Base-by-base conservation (phyloP, 2,888 invertebrate species). In the Philereme transversata region DNA sequence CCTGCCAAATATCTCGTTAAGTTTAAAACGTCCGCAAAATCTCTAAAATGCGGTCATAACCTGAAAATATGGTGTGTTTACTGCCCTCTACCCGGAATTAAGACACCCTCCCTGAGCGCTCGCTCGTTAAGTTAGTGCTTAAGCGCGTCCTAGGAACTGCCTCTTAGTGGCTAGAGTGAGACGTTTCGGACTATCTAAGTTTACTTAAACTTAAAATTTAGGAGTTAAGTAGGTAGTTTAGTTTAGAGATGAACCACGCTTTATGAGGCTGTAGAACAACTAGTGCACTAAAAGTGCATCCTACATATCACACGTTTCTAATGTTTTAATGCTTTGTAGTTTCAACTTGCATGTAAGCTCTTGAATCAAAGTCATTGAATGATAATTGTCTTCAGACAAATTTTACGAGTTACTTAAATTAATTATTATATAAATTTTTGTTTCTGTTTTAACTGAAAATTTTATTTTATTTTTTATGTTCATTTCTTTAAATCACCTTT, bases 11-110 rank as follows among this genome's bases (percentile, higher is more conserved):
- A 22, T 22, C 22, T 22, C 22, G 40, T 7, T 8, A 7, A 8
- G 40, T 43, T 10, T n/a, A n/a, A 10, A 43, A 7, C 4, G 11
- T 5, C 10, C 49, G 10, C 11, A 36, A 36, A 36, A 44, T 49
- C 46, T 60, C 22, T 54, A 44, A 51, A 51, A 22, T 41, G 43
- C 6, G 45, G 11, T 8, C 40, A 47, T 35, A 53, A 38, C 48
- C 41, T 44, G 11, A 51, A 57, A 56, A 62, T 45, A 52, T 41
- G 10, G 59, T 63, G 59, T 63, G 51, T 53, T 63, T 57, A 59
- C 49, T 46, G 8, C 38, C 49, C 45, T 43, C 33, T 47, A 48
- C 36, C 38, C 11, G 44, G 49, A 52, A 60, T 56, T 41, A 59
- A 59, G 63, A 49, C 55, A 59, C 58, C 49, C 44, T 5, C 49